Evolutionary conservation across 2,888 invertebrate genomes (phyloP).

Genomic region (Spodoptera exigua): DNA sequence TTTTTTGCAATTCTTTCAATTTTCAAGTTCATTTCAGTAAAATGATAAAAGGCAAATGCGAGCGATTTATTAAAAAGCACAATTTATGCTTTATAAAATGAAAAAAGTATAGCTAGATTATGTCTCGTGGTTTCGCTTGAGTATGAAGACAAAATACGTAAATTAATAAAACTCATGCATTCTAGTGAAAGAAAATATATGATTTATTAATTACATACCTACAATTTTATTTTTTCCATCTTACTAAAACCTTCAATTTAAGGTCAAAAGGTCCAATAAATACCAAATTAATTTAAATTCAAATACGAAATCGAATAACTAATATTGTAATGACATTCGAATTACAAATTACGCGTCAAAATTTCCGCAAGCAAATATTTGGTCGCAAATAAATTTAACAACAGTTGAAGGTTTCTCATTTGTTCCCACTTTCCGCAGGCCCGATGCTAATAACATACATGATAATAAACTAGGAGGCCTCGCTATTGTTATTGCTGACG

Average conservation of each 20-base stretch:
- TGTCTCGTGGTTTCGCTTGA: too few species aligned
- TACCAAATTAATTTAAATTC: constrained; percentile 13
- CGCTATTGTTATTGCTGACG: constrained; percentile 68
- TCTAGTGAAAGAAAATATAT: too few species aligned
- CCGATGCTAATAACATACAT: constrained; percentile 66
- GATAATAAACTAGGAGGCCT: constrained; percentile 69
- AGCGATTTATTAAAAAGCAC: background rate
- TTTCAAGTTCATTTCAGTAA: background rate
- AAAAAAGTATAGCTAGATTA: too few species aligned
- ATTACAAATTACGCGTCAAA: constrained; percentile 39
- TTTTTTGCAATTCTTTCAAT: background rate
- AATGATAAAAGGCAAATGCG: background rate
- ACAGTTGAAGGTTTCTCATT: constrained; percentile 43
- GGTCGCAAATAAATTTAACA: constrained; percentile 40
- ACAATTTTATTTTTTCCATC: background rate
- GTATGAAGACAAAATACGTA: too few species aligned
- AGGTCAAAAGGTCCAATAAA: constrained; percentile 6
- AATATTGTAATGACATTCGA: constrained; percentile 24
- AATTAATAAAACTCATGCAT: too few species aligned
- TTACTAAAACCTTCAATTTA: constrained; percentile 7
- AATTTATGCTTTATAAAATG: too few species aligned
- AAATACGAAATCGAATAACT: background rate
- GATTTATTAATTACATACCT: too few species aligned
- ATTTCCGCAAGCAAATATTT: constrained; percentile 34
- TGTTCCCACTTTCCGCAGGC: constrained; percentile 54